Percentiles rank a stretch among this genome's conserved stretches.
Conservation (phyloP, 2,797 vertebrate species). For the Ctenochaetus hawaiiensis region DNA sequence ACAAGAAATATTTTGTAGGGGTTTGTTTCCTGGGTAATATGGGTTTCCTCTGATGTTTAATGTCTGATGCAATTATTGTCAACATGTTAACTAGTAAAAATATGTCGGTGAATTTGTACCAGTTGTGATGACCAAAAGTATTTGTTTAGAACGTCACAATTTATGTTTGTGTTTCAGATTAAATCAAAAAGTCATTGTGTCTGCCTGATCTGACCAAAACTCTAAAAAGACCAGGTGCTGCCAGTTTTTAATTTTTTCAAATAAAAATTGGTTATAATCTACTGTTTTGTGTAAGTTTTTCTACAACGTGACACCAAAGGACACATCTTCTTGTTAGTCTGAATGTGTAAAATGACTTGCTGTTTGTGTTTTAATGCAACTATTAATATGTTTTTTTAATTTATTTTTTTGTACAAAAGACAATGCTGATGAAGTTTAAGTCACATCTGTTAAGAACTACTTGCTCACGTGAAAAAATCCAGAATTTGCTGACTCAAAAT, state of each 20-base stretch:
- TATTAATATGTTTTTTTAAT: neutral
- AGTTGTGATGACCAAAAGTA: conserved; percentile 79
- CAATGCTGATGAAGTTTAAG: neutral
- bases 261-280: conserved; percentile 78
- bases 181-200: conserved; percentile 56
- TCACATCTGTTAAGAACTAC: too few species aligned
- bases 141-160: conserved; percentile 67
- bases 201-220: conserved; percentile 72
- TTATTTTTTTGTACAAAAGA: neutral
- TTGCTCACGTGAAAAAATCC: neutral
- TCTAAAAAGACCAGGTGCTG: conserved; percentile 60
- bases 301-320: neutral
- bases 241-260: conserved; percentile 63
- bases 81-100: conserved; percentile 70
- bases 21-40: conserved; percentile 53
- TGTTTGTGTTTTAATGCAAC: neutral
- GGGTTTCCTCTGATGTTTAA: conserved; percentile 60
- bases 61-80: conserved; percentile 67
- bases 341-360: neutral
- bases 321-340: neutral
- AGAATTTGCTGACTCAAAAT: neutral
- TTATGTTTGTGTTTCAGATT: conserved; percentile 66
- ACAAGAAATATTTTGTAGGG: conserved; percentile 35
- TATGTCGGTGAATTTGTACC: conserved; percentile 65
- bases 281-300: conserved; percentile 43